Base-by-base conservation (phyloP, 2,797 vertebrate genomes). In the Gambusia yucatana region DNA sequence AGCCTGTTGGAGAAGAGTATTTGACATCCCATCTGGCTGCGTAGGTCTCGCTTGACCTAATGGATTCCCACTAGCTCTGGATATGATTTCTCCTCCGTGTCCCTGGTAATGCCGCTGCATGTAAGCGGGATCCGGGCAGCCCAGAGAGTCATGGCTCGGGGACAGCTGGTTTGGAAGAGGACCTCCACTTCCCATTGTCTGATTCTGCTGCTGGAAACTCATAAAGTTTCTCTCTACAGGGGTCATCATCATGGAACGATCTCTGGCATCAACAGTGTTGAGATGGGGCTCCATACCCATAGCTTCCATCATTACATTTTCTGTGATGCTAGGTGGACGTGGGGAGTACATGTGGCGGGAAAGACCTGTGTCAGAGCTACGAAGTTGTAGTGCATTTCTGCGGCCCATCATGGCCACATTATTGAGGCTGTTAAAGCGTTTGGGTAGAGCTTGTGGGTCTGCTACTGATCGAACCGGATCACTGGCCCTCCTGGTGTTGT, bases 251-350 rank as follows among this genome's bases (percentile, higher is more conserved):
- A 94, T 86, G 67, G 92, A 86, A 6, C 93, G 95, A 33, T 95
- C 94, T 77, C 95, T 92, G 73, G 88, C 71, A 25, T 96, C 93
- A 65, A 84, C 61, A 8, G 93, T 85, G 25, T 85, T 77, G 10
- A 95, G 88, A 6, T 95, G 93, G 5, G 94, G 63, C 88, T 97
- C 88, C 94, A 92, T 95, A 16, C 95, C 95, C 86, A 96, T 89
- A 0, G 95, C 94, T 87, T 99, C 98, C 97, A 99, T 93, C 91
- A 98, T 95, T 6, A 98, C 96, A 1, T 99, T 98, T 90, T 99
- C 98, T 0, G 95, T 97, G 84, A 99, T 99, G 92, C 97, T 98
- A 7, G 97, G 97, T 0, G 98, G 97, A 0, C 96, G 96, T 0
- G 98, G 97, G 1, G 98, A 97, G 92, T 98, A 99, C 86, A 97